phyloP scores from a whole-genome alignment of 2,888 invertebrate genomes.

The Netelia fuscicornis region DNA sequence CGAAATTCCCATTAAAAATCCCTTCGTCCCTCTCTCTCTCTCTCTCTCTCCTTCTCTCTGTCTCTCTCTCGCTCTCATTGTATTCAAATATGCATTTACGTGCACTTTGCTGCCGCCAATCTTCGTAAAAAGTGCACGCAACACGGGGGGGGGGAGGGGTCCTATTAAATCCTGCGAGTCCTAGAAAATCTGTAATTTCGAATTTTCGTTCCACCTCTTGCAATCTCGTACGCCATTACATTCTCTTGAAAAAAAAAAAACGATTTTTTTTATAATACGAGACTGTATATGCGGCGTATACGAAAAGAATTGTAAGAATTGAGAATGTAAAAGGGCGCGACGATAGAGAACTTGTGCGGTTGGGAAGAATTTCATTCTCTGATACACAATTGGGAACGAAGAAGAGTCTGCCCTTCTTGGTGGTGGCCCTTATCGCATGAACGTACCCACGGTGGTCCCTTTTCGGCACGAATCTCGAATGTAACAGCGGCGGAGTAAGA shows the following conservation, averaged over 20 bases:
- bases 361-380: slow-evolving; percentile 56
- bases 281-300: too few relatives aligned
- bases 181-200: too few relatives aligned
- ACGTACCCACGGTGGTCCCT: slow-evolving; percentile 48
- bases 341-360: slow-evolving; percentile 34
- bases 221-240: too few relatives aligned
- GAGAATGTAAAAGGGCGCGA: background rate
- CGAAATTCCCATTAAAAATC: slow-evolving; percentile 77
- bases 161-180: too few relatives aligned
- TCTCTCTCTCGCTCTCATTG: slow-evolving; percentile 75
- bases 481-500: slow-evolving; percentile 41
- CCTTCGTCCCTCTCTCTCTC: slow-evolving; percentile 37
- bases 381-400: slow-evolving; percentile 43
- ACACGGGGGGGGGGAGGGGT: too few relatives aligned
- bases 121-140: slow-evolving; percentile 17
- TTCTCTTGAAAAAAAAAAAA: too few relatives aligned
- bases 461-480: slow-evolving; percentile 49
- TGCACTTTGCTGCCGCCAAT: slow-evolving; percentile 48
- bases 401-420: slow-evolving; percentile 19
- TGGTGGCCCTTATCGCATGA: slow-evolving; percentile 64
- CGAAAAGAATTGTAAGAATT: too few relatives aligned
- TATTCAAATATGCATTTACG: slow-evolving; percentile 80
- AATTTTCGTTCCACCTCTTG: too few relatives aligned
- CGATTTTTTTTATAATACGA: too few relatives aligned
- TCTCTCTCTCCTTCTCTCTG: too few relatives aligned